These are phyloP conservation scores for Melanitta fusca DNA, from an alignment of 2,797 vertebrate species.

Conservation along the genomic window DNA sequence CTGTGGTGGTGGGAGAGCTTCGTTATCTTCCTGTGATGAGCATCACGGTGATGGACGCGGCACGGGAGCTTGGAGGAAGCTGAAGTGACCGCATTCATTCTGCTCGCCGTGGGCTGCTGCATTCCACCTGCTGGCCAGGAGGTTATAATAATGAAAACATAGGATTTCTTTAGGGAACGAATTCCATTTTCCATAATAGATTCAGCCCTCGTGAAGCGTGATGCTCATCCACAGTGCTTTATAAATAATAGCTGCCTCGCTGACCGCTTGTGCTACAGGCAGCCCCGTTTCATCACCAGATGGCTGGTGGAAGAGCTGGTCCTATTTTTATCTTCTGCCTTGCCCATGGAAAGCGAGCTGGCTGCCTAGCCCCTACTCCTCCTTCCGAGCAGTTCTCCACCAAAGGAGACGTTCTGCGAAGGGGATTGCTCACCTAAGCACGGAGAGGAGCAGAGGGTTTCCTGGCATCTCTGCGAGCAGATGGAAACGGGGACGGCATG, in stretches of 20 bases:
- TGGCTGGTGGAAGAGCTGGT: not conserved
- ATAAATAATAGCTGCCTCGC: not conserved
- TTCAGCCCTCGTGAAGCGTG: not conserved
- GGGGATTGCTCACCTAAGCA: not conserved
- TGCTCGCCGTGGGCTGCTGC: not conserved
- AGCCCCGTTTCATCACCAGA: not conserved
- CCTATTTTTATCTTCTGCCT: not conserved
- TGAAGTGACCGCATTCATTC: not conserved
- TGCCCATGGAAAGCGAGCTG: not conserved
- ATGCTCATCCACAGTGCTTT: not conserved
- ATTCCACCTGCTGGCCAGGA: not conserved
- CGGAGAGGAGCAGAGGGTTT: not conserved
- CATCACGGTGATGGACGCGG: not conserved
- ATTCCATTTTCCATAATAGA: slow-evolving; percentile 8
- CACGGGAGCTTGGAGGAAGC: not conserved
- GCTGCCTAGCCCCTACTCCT: not conserved
- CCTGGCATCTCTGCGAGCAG: not conserved
- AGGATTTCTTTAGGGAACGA: not conserved
- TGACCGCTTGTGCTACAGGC: not conserved
- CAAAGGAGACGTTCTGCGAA: not conserved
- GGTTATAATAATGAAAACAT: not conserved
- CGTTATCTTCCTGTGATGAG: not conserved
- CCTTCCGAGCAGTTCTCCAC: not conserved
- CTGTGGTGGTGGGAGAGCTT: not conserved
- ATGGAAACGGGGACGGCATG: not conserved